Base-by-base conservation (phyloP, 2,113 vertebrate species). In the Thunnus maccoyii region DNA sequence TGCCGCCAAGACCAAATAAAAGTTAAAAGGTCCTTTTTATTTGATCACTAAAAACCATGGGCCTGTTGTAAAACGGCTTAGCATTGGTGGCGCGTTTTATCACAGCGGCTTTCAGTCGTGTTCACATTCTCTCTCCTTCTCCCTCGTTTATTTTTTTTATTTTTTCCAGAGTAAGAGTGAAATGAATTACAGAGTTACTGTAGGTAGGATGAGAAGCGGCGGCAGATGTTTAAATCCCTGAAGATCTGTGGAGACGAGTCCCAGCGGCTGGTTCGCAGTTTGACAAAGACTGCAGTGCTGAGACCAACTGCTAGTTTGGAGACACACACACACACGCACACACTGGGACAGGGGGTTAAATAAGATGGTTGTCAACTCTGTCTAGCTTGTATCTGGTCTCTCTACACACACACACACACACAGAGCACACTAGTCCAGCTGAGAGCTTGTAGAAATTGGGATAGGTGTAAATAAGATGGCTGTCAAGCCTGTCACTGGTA, bases 11-110 rank as follows among this genome's bases (percentile, higher is more conserved):
- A 94, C 86, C 93, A 84, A 89, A 94, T 94, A 93, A 94, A 95
- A 94, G 89, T 92, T 94, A 93, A 95, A 94, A 91, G 92, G 86
- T 89, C 85, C 76, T 75, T 95, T 95, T 94, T 93, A 94, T 95
- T 92, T 91, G 92, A 91, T 93, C 91, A 86, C 93, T 93, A 91
- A 94, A 92, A 94, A 88, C 86, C 87, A 84, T 80, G 82, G 68
- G 72, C 81, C 75, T 55, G 67, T 78, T 82, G 86, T 92, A 89
- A 89, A 92, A 83, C n/a, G 27, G 51, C 72, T 82, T 66, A 69
- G 90, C 89, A 48, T 92, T 63, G 86, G 83, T 83, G 88, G 76
- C 22, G 61, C 47, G 25, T 91, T 91, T 90, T 88, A 80, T 78
- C 77, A 50, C 60, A 15, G 56, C 32, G 41, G 66, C 55, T 78